Base-by-base conservation (phyloP, 2,113 vertebrate genomes). In the Pelusios castaneus region DNA sequence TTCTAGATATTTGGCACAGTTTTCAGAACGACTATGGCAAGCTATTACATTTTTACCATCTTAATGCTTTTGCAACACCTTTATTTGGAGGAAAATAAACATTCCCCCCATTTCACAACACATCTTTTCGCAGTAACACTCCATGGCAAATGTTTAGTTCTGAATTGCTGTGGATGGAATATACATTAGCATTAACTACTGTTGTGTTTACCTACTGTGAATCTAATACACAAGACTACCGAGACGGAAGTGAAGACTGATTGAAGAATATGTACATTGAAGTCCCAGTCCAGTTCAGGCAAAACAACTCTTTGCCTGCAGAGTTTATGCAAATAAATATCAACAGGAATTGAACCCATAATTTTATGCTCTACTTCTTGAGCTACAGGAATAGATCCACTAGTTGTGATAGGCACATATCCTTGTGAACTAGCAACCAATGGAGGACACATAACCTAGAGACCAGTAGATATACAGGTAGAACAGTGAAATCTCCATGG, bases 361-460 rank as follows among this genome's bases (percentile, higher is more conserved):
- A 22, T 12, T 22, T 54, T 29, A 12, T 31, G 22, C 70, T 76
- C 51, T 29, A 41, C 21, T 56, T 10, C 41, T 9, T 89, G 45
- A 70, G n/a, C 11, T n/a, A 82, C 56, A 56, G 3, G 7, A 43
- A 21, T 25, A n/a, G 2, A 31, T 89, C 10, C 2, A 3, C 29
- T 52, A 43, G 10, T 13, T 51, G 38, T 0, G 0, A 14, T 45
- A 10, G 8, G 51, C 5, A 6, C 2, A n/a, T 3, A 0, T 0
- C n/a, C 27, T 8, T 60, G 51, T 78, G 45, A 12, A 8, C 10
- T 78, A 34, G 52, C 17, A 14, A 6, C 1, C 38, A 38, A 27
- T 5, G 2, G 47, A 75, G 11, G 43, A 24, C 22, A 63, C 38
- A 3, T 5, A 55, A 41, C 58, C 6, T 29, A 34, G 52, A 80